Conservation (phyloP, 2,888 invertebrate genomes). For the Crossocerus cetratus region DNA sequence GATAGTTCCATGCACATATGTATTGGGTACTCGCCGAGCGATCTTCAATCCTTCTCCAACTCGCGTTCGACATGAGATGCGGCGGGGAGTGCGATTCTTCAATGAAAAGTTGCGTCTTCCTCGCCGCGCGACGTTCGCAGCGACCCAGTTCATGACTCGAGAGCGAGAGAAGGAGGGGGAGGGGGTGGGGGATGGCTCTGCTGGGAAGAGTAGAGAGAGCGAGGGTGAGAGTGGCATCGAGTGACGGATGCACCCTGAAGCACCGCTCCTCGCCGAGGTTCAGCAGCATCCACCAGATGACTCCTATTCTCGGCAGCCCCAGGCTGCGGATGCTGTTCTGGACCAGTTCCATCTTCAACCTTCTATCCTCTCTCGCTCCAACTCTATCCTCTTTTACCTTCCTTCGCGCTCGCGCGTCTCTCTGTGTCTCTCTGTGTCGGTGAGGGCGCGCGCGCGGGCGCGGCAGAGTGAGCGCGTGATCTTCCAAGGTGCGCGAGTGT, state of each 20-base stretch:
- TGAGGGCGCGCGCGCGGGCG: conserved; percentile 17
- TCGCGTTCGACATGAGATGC: too few species aligned
- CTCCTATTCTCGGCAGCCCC: conserved; percentile 60
- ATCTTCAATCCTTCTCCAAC: too few species aligned
- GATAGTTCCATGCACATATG: too few species aligned
- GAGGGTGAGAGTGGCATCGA: background rate
- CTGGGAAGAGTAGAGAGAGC: too few species aligned
- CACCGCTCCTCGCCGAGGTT: conserved; percentile 25
- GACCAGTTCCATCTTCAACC: conserved; percentile 58
- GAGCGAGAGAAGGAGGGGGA: too few species aligned
- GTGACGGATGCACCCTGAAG: background rate
- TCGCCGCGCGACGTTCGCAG: background rate
- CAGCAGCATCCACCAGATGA: conserved; percentile 65
- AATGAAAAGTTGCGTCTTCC: too few species aligned
- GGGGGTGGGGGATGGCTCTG: background rate
- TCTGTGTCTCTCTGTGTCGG: conserved; percentile 35
- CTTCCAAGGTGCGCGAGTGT: conserved; percentile 60
- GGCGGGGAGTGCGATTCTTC: too few species aligned
- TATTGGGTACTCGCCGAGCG: too few species aligned
- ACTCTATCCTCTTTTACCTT: conserved; percentile 19
- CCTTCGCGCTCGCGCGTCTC: conserved; percentile 31
- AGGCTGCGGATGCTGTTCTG: conserved; percentile 57
- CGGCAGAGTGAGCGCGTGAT: background rate
- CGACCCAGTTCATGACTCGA: background rate
- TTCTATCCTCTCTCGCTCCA: conserved; percentile 11